phyloP scores from a whole-genome alignment of 2,113 vertebrate genomes.

The Conger conger region DNA sequence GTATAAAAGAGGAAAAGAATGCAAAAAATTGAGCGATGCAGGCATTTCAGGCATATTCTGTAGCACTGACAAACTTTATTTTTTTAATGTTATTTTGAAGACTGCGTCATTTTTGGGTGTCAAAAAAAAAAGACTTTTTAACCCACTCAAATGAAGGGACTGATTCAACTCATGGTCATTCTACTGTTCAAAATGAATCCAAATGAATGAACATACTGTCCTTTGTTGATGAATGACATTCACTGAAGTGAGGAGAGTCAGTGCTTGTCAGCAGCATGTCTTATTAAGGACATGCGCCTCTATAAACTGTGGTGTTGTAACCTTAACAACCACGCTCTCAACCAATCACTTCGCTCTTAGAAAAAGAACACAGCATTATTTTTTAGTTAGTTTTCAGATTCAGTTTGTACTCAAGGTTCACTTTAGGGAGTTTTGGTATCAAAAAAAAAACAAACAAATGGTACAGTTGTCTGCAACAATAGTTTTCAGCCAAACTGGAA shows the following conservation, averaged over 20 bases:
- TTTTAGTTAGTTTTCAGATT: background rate
- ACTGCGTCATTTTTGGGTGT: too few species aligned
- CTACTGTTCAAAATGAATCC: too few species aligned
- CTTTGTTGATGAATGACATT: too few species aligned
- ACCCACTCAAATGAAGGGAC: background rate
- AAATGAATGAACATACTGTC: too few species aligned
- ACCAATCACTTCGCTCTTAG: background rate
- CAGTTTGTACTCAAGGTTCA: background rate
- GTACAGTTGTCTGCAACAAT: background rate
- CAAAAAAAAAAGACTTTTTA: too few species aligned
- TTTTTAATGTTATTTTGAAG: too few species aligned
- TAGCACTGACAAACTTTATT: too few species aligned
- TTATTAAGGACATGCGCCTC: background rate
- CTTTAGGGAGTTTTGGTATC: background rate
- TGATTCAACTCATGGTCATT: too few species aligned
- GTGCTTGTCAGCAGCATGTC: background rate
- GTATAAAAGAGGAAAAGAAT: background rate
- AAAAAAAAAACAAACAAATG: background rate
- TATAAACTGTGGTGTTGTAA: background rate
- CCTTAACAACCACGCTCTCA: background rate
- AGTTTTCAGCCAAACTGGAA: background rate
- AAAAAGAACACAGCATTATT: background rate
- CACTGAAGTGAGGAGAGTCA: background rate
- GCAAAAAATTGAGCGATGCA: background rate
- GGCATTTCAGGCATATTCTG: too few species aligned